Conservation (phyloP, 2,113 vertebrate genomes). For the Oreochromis spilurus region DNA sequence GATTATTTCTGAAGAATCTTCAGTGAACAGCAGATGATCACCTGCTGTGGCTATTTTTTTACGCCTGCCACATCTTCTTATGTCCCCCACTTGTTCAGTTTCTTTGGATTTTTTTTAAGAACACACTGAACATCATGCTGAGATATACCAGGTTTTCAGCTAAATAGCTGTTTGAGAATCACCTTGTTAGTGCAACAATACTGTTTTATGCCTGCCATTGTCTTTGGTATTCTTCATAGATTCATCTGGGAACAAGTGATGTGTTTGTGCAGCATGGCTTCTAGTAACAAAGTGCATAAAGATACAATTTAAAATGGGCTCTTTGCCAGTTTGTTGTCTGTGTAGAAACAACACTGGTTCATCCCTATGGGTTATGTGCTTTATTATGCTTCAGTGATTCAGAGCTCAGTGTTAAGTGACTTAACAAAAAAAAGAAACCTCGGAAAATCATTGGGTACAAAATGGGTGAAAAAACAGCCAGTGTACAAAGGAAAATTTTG, state of each 20-base stretch:
- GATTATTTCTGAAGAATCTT: not conserved
- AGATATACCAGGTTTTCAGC: not conserved
- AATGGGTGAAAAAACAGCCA: not conserved
- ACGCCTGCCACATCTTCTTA: not conserved
- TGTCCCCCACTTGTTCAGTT: not conserved
- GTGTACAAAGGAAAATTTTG: not conserved
- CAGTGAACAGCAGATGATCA: not conserved
- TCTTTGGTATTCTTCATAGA: not conserved
- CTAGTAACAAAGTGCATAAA: not conserved
- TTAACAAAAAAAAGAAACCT: not conserved
- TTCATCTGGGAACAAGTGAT: not conserved
- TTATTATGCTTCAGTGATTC: not conserved
- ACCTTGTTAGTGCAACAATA: not conserved
- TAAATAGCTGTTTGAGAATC: not conserved
- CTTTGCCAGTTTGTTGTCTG: not conserved
- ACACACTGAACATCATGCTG: not conserved
- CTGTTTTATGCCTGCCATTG: not conserved
- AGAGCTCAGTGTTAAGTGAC: not conserved
- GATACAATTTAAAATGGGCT: not conserved
- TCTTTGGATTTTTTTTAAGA: not conserved
- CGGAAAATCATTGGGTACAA: not conserved
- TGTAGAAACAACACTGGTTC: not conserved
- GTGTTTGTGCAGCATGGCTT: not conserved
- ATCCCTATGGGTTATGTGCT: not conserved
- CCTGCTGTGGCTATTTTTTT: not conserved